A percentile compares a stretch with the other conserved stretches of the same genome.
Evolutionary conservation across 35 echinoderm and acorn worm genomes (phyloP).

Genomic region (Amphiura filiformis): DNA sequence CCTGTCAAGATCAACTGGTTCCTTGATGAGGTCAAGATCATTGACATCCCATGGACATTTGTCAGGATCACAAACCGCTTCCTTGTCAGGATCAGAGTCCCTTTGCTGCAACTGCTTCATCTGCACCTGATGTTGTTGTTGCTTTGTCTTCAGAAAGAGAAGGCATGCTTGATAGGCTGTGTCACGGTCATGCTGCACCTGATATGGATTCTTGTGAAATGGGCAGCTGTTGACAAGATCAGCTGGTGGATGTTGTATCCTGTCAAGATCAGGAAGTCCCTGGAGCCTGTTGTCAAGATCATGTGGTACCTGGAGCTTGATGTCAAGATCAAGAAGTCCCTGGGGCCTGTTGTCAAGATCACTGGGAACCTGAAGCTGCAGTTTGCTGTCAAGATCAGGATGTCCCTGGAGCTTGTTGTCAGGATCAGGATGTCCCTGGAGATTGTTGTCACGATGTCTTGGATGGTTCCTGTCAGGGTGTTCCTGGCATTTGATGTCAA

Average conservation of each 20-base stretch:
- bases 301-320: neutral
- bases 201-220: no score
- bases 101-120: no score
- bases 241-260: neutral
- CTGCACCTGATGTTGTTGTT: no score
- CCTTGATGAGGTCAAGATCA: no score
- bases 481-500: neutral
- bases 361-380: neutral
- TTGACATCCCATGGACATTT: no score
- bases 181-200: no score
- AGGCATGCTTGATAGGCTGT: no score
- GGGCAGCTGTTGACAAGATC: no score
- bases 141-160: no score
- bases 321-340: neutral
- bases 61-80: no score
- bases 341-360: neutral
- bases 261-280: neutral
- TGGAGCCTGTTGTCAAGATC: neutral
- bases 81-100: no score
- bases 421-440: neutral
- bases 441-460: neutral
- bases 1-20: no score
- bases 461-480: neutral
- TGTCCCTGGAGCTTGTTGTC: neutral
- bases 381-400: neutral